Evolutionary conservation across 1,140 invertebrate genomes (phyloP), one percentile per base, ranked within the genome.

Genomic region (Drosophila mauritiana): DNA sequence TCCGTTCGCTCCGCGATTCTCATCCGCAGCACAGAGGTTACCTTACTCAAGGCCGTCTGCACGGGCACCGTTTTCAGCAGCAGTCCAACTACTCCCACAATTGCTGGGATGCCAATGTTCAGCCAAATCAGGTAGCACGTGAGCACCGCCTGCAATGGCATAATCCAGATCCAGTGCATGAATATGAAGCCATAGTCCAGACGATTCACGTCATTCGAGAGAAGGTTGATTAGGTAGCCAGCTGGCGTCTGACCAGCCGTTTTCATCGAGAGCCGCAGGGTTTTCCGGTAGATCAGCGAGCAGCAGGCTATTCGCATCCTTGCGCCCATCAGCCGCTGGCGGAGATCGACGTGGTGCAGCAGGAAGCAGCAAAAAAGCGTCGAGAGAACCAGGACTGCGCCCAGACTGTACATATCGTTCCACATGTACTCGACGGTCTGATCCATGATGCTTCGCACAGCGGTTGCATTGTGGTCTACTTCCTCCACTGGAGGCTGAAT

Each of bases 221-320:
- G 92, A 12, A 98, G 91, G 92, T 98, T 98, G 3, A 97, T 95
- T 36, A 98, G 93, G 92, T 97, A 96, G 0, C 97, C 97, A 2
- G 95, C 95, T 1, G 96, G 96, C 1, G 96, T 95, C 77, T 95
- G 93, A 0, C 94, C 94, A 13, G 97, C 82, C 0, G 96, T 94
- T 49, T 93, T 93, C 92, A 95, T 94, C 61, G 94, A 95, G 27
- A 96, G 92, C 2, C 93, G 93, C 11, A 95, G 90, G 0, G 95
- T 93, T 94, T 95, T 95, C 82, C 94, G 93, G 64, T 94, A 94
- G 45, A 94, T 94, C 25, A 94, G 83, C 0, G 94, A 94, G 64
- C 94, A 94, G 27, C 94, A 94, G 13, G 94, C 94, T 7, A 94
- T 94, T 22, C 94, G 92, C 79, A 94, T 93, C 79, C 93, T 65